phyloP scores from a whole-genome alignment of 2,113 vertebrate genomes.

The Rhadina sibilatrix region DNA sequence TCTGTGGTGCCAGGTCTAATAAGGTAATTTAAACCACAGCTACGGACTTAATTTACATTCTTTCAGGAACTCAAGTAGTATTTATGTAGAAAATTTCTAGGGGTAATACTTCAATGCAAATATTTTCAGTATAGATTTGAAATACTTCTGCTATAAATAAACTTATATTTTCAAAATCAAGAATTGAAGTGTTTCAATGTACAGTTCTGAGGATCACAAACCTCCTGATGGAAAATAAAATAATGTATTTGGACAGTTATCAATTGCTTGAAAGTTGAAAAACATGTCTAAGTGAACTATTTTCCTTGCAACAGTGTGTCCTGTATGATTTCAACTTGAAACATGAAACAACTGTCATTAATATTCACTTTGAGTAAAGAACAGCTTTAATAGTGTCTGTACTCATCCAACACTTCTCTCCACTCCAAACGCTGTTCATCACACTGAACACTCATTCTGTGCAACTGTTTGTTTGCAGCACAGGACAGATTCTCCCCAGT shows the following conservation, averaged over 20 bases:
- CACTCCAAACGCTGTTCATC: slow-evolving; percentile 46
- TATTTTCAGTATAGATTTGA: background rate
- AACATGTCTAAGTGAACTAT: background rate
- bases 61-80: background rate
- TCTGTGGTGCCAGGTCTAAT: background rate
- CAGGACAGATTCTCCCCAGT: slow-evolving; percentile 32
- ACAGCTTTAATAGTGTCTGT: slow-evolving; percentile 66
- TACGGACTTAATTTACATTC: background rate
- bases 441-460: slow-evolving; percentile 25
- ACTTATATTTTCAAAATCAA: background rate
- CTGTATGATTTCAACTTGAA: slow-evolving; percentile 3
- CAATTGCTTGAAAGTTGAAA: background rate
- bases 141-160: background rate
- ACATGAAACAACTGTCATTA: slow-evolving; percentile 52
- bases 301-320: background rate
- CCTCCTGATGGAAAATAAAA: background rate
- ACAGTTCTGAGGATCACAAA: background rate
- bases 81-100: background rate
- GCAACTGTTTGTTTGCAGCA: slow-evolving; percentile 62
- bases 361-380: slow-evolving; percentile 65
- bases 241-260: background rate
- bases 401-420: slow-evolving; percentile 55
- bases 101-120: background rate
- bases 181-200: background rate
- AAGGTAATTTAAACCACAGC: background rate